phyloP scores from a whole-genome alignment of 2,113 vertebrate genomes.

The Tachuris rubrigastra region DNA sequence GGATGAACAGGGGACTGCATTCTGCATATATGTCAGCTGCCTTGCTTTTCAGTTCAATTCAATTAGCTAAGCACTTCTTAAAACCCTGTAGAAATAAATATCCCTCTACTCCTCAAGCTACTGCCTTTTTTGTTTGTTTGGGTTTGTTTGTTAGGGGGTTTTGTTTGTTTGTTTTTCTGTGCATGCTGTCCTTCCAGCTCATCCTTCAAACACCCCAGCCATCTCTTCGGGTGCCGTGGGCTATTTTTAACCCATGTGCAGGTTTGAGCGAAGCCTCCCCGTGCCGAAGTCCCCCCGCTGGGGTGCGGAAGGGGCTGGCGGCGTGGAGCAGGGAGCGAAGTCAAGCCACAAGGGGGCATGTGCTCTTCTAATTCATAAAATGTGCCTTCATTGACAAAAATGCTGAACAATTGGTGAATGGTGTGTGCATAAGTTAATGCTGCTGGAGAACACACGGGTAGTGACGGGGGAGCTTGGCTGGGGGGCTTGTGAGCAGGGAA shows the following conservation, averaged over 20 bases:
- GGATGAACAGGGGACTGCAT: not conserved
- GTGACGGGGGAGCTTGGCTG: not conserved
- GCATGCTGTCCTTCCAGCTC: not conserved
- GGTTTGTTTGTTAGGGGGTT: too few relatives aligned
- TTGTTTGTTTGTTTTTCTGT: not conserved
- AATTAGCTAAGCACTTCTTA: not conserved
- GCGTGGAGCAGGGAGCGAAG: constrained; percentile 9
- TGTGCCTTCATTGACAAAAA: constrained; percentile 70
- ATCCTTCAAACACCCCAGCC: not conserved
- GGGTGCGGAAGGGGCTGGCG: not conserved
- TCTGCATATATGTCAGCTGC: not conserved
- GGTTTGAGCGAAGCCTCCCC: not conserved
- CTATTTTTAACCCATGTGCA: not conserved
- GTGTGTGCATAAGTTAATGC: constrained; percentile 38
- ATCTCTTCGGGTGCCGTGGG: not conserved
- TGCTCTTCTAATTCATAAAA: constrained; percentile 69
- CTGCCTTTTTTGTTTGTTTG: not conserved
- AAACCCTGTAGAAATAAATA: not conserved
- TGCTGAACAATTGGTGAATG: constrained; percentile 56
- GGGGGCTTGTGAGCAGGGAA: not conserved
- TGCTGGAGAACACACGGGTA: not conserved
- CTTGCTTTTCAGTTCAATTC: not conserved
- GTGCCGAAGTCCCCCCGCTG: not conserved
- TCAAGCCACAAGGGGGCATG: constrained; percentile 64
- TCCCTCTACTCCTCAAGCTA: not conserved